Evolutionary conservation across 2,888 invertebrate genomes (phyloP), one percentile per base, ranked within the genome.

Genomic region (Chrysotoxum bicinctum): DNA sequence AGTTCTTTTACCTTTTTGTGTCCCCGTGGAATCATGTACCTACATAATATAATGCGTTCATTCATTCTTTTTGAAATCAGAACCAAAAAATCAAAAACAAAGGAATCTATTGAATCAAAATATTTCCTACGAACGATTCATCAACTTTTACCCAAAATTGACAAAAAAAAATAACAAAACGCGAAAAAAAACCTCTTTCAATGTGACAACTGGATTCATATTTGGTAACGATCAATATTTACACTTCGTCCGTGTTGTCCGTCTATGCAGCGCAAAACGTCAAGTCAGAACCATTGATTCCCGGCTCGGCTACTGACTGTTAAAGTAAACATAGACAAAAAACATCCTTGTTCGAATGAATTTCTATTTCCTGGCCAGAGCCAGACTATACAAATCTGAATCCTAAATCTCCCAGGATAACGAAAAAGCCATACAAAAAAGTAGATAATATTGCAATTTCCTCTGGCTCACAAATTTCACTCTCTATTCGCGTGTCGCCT

Each of bases 361-460:
- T 80, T 84, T 80, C 80, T 70, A 84, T 84, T 80, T 80, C 84
- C 79, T 75, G 75, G 58, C 35, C 70, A 84, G 66, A 70, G 58
- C 35, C 70, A 84, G 66, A 70, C 69, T 58, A 70, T 32, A 48
- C 26, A 48, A 48, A 45, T 66, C 48, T 66, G 32, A 48, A 66
- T 66, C 64, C 19, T 37, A 26, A 56, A 74, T 69, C 73, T 21
- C 43, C 30, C 16, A 75, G 69, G 66, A 75, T 37, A 69, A 43
- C 54, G 43, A 56, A 56, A 58, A 52, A 21, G 12, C 2, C 40
- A 43, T 26, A 19, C 35, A 50, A 48, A 69, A 79, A 58, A 45
- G 62, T 70, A n/a, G n/a, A n/a, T n/a, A 75, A 84, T 84, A 79
- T 74, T 79, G 79, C 79, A 84, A 79, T 84, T 84, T 84, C 83